These are phyloP conservation scores for Eciton burchellii DNA, from an alignment of 1,140 invertebrate genomes.

Conservation along the genomic window DNA sequence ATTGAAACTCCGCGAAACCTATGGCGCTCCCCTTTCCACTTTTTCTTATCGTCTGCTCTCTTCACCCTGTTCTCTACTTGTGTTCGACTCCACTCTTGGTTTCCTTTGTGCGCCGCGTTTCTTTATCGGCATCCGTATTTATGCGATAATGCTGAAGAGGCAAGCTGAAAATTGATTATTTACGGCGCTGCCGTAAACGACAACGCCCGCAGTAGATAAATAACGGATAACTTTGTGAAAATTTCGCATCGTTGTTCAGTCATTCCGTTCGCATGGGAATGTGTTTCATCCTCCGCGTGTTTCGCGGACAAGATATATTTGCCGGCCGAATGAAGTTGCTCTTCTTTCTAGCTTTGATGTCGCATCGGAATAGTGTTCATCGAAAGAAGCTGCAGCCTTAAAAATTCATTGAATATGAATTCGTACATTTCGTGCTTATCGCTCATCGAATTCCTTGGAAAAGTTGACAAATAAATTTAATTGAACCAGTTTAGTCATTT, in stretches of 20 bases:
- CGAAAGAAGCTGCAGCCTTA: no score
- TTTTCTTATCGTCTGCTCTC: not conserved
- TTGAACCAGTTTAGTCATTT: no score
- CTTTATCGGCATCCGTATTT: constrained; percentile 48
- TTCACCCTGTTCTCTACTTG: constrained; percentile 13
- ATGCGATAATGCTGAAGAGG: constrained; percentile 31
- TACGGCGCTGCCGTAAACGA: constrained; percentile 28
- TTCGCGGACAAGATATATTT: not conserved
- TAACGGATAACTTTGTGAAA: constrained; percentile 21
- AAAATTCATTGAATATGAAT: no score
- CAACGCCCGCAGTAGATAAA: constrained; percentile 20
- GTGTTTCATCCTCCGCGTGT: not conserved
- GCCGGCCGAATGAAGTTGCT: not conserved
- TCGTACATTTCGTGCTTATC: no score
- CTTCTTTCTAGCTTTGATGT: not conserved
- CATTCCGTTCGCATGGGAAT: constrained; percentile 17
- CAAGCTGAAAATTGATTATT: constrained; percentile 57
- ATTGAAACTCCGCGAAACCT: constrained; percentile 64
- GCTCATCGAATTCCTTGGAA: no score
- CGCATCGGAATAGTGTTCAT: no score
- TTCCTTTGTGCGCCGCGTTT: constrained; percentile 7
- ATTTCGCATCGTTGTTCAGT: constrained; percentile 19
- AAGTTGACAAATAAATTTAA: no score
- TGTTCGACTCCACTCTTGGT: constrained; percentile 31
- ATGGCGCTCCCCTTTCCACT: not conserved